phyloP scores from a whole-genome alignment of 2,888 invertebrate species.

The Amphipoea oculea region DNA sequence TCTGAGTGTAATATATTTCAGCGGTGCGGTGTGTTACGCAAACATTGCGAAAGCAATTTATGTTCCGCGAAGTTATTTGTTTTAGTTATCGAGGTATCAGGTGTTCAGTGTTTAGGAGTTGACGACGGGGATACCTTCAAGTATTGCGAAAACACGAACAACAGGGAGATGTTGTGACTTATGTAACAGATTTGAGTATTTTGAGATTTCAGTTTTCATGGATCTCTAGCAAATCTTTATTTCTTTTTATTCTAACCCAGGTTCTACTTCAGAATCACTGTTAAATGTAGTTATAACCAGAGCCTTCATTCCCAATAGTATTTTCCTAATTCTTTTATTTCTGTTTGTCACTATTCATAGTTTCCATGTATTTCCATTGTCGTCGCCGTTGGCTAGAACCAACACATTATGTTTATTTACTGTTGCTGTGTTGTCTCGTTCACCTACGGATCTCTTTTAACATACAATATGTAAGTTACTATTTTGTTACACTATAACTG shows the following conservation, averaged over 20 bases:
- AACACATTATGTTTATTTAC: background rate
- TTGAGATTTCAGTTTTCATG: background rate
- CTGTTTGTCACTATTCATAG: background rate
- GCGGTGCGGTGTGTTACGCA: slow-evolving; percentile 46
- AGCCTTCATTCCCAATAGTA: background rate
- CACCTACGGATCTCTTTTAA: background rate
- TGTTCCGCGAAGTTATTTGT: slow-evolving; percentile 57
- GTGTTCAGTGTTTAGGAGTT: slow-evolving; percentile 40
- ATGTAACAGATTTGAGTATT: background rate
- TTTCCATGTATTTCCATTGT: background rate
- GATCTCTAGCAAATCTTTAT: background rate
- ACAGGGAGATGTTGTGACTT: background rate
- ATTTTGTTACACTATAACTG: slow-evolving; percentile 14
- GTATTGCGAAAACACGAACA: background rate
- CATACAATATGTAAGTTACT: slow-evolving; percentile 3
- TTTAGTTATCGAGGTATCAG: slow-evolving; percentile 56
- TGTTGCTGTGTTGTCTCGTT: background rate
- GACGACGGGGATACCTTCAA: slow-evolving; percentile 3
- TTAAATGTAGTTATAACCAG: background rate
- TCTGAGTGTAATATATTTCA: slow-evolving; percentile 49
- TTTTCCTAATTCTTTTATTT: background rate
- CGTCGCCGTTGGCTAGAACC: background rate
- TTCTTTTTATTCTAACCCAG: background rate
- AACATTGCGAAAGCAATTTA: slow-evolving; percentile 60
- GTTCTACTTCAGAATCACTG: background rate